Evolutionary conservation across 2,113 vertebrate species (phyloP).

Genomic region (Anoplopoma fimbria): DNA sequence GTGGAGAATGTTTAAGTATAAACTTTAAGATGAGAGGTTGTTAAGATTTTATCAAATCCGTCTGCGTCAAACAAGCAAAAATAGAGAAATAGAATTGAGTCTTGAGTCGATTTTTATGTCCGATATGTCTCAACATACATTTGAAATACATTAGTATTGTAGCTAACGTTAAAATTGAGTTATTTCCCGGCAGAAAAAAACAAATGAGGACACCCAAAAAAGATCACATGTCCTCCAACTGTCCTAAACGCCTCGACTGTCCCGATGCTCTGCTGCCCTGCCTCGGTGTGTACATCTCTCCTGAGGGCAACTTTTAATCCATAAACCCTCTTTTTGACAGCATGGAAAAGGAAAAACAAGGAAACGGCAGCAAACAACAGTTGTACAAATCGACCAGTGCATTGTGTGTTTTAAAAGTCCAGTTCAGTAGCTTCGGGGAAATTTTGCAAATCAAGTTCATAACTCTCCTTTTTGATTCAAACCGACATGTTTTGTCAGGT

Average conservation of each 20-base stretch:
- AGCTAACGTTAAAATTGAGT: background rate
- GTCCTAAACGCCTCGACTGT: background rate
- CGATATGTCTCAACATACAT: background rate
- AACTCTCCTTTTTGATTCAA: slow-evolving; percentile 9
- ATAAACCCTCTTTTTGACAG: slow-evolving; percentile 58
- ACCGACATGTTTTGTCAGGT: slow-evolving; percentile 26
- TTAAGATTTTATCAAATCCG: background rate
- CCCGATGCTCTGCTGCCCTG: slow-evolving; percentile 35
- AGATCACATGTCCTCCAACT: background rate
- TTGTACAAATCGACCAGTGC: slow-evolving; percentile 78
- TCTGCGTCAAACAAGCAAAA: background rate
- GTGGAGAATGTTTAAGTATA: background rate
- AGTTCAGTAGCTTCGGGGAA: slow-evolving; percentile 57
- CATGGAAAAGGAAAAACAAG: slow-evolving; percentile 66
- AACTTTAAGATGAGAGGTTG: background rate
- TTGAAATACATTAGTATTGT: background rate
- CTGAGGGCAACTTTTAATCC: slow-evolving; percentile 45
- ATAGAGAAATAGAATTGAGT: background rate
- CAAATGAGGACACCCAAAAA: background rate
- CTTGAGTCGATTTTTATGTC: background rate
- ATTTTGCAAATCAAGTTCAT: slow-evolving; percentile 45
- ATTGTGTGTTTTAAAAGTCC: slow-evolving; percentile 71
- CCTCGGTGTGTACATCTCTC: slow-evolving; percentile 50
- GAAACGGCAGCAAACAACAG: slow-evolving; percentile 70
- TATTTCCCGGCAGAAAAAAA: background rate